phyloP scores from a whole-genome alignment of 2,888 invertebrate genomes.

The Microplitis manilae region DNA sequence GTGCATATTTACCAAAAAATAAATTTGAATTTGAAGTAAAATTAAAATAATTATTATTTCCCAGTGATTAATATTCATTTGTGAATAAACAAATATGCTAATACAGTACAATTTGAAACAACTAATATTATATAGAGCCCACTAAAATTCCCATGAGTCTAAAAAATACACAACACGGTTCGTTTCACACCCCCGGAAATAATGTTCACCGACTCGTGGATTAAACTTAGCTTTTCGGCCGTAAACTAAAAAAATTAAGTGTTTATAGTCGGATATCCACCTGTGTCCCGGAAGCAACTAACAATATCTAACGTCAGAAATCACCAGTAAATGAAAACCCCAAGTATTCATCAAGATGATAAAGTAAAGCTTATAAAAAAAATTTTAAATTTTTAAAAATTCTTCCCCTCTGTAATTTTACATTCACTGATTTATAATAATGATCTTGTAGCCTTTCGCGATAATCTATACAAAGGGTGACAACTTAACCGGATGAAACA shows the following conservation, averaged over 20 bases:
- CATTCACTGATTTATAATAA: conserved; percentile 56
- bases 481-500: conserved; percentile 69
- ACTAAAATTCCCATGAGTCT: conserved; percentile 41
- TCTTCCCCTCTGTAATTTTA: conserved; percentile 44
- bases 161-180: conserved; percentile 51
- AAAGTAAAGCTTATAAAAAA: background rate
- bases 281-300: conserved; percentile 62
- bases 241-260: background rate
- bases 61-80: too few species aligned
- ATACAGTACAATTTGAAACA: background rate
- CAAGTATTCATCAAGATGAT: conserved; percentile 18
- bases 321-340: conserved; percentile 52
- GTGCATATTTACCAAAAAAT: background rate
- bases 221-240: background rate
- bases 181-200: conserved; percentile 55
- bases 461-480: conserved; percentile 53
- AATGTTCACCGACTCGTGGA: conserved; percentile 28
- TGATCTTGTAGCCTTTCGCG: conserved; percentile 42
- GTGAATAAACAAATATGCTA: conserved; percentile 1
- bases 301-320: conserved; percentile 53
- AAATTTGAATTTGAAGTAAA: background rate
- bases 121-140: conserved; percentile 15
- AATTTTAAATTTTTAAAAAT: conserved; percentile 2
- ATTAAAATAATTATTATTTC: too few species aligned
- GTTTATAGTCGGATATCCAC: conserved; percentile 50